phyloP scores from a whole-genome alignment of 1,140 invertebrate species.

The Musca vetustissima region DNA sequence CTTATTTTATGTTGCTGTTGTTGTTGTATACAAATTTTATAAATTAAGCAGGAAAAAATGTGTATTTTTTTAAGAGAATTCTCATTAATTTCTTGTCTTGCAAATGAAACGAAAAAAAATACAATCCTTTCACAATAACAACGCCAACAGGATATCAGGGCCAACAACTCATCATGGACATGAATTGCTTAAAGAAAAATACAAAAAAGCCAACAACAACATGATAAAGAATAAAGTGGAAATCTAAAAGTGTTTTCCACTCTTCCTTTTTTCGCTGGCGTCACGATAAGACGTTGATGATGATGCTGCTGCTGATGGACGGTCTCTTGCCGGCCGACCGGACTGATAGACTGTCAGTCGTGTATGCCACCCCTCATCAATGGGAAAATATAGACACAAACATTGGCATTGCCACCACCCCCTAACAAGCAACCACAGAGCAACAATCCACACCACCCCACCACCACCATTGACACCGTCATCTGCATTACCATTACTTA shows the following conservation, averaged over 20 bases:
- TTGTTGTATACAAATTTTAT: no score
- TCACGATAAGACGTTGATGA: no score
- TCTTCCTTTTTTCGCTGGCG: no score
- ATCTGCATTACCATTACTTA: neutral
- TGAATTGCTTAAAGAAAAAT: neutral
- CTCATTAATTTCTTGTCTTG: conserved; percentile 15
- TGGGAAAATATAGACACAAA: no score
- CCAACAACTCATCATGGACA: neutral
- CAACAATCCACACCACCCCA: neutral
- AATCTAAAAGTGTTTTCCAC: conserved; percentile 9
- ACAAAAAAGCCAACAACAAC: neutral
- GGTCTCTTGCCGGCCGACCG: neutral
- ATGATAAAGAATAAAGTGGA: neutral
- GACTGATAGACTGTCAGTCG: neutral
- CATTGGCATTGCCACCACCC: no score
- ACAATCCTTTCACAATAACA: conserved; percentile 10
- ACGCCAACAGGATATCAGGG: neutral
- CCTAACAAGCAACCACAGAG: no score
- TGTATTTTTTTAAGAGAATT: neutral
- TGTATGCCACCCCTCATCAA: no score
- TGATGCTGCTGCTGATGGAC: no score
- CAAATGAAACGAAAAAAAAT: neutral
- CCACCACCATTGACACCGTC: neutral
- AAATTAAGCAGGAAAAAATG: neutral
- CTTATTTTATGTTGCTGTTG: no score